Evolutionary conservation across 2,113 vertebrate species (phyloP), one percentile per base, ranked within the genome.

Genomic region (Anarrhichthys ocellatus): DNA sequence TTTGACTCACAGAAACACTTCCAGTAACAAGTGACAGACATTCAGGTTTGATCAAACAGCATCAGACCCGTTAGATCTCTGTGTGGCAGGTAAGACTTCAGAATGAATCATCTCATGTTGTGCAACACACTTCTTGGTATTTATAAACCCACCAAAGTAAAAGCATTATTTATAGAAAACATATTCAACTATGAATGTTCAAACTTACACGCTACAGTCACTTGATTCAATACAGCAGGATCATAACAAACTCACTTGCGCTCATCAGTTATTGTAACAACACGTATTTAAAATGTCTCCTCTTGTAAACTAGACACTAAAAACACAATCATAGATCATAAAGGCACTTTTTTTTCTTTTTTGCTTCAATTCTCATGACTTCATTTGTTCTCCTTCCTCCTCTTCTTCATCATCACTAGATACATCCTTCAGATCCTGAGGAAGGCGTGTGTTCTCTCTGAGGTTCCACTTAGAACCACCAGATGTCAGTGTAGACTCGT

Each of bases 401-500:
- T 7, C 24, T 20, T 42, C 18, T 32, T 7, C 24, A 15, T 42
- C 7, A 32, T 68, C 68, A 65, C n/a, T 34, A 13, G 20, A 20
- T 13, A 69, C 9, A 61, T 56, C 29, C 3, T 38, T 27, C 72
- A 50, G 67, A 52, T 63, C 54, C 32, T 2, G 58, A 22, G 18
- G 40, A 69, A 17, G 38, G 17, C 3, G 48, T 11, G 65, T 22
- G 50, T 61, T 50, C 64, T 69, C 6, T 1, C 27, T 5, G 40
- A 4, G 34, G 9, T 68, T 50, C 72, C 73, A 9, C 65, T 69
- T 3, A 56, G 17, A 63, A 64, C 89, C 94, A 92, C 78, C 76
- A 92, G 94, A 40, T 87, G 93, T 78, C 92, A 80, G 83, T 27
- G 52, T 50, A 22, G 69, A 48, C 71, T 73, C 56, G 73, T 44